phyloP scores from a whole-genome alignment of 2,888 invertebrate species.

The Pegoplata infirma region DNA sequence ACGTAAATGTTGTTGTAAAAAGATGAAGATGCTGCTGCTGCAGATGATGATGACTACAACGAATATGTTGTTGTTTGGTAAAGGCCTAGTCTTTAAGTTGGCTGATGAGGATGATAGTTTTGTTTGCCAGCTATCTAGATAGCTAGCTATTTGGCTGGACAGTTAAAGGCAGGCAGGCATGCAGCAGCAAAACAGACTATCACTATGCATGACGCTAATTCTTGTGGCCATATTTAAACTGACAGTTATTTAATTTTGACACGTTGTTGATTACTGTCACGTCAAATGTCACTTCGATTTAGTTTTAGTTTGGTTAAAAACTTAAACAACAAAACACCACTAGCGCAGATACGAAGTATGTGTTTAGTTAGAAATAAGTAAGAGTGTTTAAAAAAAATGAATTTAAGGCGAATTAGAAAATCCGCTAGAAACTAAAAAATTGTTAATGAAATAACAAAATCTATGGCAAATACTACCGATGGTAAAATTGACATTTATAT shows the following conservation, averaged over 20 bases:
- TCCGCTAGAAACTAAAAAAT: too few relatives aligned
- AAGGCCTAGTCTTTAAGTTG: slow-evolving; percentile 1
- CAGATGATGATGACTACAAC: slow-evolving; percentile 21
- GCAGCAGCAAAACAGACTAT: slow-evolving; percentile 43
- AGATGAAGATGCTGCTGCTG: slow-evolving; percentile 41
- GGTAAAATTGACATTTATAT: too few relatives aligned
- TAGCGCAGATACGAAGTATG: not conserved
- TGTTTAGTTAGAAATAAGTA: not conserved
- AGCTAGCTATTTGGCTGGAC: slow-evolving; percentile 22
- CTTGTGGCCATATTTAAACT: slow-evolving; percentile 68
- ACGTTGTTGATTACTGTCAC: slow-evolving; percentile 68
- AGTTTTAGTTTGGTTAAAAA: slow-evolving; percentile 58
- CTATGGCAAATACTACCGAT: too few relatives aligned
- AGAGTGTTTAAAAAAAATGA: not conserved
- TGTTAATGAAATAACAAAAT: too few relatives aligned
- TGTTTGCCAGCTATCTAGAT: slow-evolving; percentile 9
- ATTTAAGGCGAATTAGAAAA: not conserved
- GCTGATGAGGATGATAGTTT: not conserved
- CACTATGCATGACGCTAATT: slow-evolving; percentile 65
- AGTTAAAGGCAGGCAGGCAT: slow-evolving; percentile 2
- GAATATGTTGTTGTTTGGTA: slow-evolving; percentile 2
- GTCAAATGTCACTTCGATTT: slow-evolving; percentile 65
- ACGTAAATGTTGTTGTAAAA: slow-evolving; percentile 33
- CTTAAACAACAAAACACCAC: slow-evolving; percentile 16
- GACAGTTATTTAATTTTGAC: slow-evolving; percentile 69